These are phyloP conservation scores for Nannoperca australis DNA, from an alignment of 2,797 vertebrate species.

Conservation along the genomic window DNA sequence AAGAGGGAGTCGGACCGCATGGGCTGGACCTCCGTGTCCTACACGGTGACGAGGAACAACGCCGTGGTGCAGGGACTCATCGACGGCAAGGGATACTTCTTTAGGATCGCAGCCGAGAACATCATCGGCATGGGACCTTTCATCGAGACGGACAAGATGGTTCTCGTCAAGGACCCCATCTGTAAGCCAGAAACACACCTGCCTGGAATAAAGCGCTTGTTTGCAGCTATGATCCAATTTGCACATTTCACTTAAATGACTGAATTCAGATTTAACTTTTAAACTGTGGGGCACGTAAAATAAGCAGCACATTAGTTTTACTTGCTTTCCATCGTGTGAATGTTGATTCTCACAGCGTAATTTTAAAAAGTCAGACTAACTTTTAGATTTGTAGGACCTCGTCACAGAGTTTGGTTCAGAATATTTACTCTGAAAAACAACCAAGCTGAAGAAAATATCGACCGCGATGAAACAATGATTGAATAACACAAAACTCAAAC, in stretches of 20 bases:
- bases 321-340: no score
- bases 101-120: constrained; percentile 98
- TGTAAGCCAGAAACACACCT: constrained; percentile 84
- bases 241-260: background rate
- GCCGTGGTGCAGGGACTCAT: constrained; percentile 95
- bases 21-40: constrained; percentile 97
- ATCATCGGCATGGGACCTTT: constrained; percentile 98
- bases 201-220: background rate
- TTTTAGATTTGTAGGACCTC: background rate
- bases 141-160: constrained; percentile 89
- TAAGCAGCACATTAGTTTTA: background rate
- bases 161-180: constrained; percentile 94
- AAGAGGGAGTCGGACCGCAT: constrained; percentile 95
- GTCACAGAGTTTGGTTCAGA: background rate
- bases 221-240: no score
- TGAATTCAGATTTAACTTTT: background rate
- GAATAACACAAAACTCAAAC: background rate
- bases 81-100: constrained; percentile 95
- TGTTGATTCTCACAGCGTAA: no score
- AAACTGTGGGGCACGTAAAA: background rate
- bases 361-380: no score
- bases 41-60: constrained; percentile 95
- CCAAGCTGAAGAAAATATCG: background rate
- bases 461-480: background rate
- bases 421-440: background rate